A percentile compares a stretch with the other conserved stretches of the same genome.
Conservation (phyloP, 1,140 invertebrate genomes). For the Teleogryllus occipitalis region DNA sequence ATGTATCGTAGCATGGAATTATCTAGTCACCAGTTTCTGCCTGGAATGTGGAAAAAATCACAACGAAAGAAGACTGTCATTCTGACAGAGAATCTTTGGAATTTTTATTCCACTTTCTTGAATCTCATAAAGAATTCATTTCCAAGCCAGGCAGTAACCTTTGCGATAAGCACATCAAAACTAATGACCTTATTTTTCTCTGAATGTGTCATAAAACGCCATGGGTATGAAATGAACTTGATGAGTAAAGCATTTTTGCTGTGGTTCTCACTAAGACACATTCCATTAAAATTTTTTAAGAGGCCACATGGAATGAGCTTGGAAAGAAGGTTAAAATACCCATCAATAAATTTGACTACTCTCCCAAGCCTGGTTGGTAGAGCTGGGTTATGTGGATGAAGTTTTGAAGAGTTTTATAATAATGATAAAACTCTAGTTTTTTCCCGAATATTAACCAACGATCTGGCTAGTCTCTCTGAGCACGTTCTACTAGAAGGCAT, state of each 20-base stretch:
- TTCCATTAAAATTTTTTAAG: background rate
- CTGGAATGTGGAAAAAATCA: background rate
- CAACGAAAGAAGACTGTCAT: background rate
- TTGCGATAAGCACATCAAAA: background rate
- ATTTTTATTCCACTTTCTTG: background rate
- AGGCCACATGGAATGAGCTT: background rate
- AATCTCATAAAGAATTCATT: background rate
- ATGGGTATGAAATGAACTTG: background rate
- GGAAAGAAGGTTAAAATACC: background rate
- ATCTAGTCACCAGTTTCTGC: background rate
- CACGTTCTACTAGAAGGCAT: constrained; percentile 9
- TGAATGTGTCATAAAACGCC: background rate
- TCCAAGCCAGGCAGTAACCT: background rate
- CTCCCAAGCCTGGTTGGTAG: background rate
- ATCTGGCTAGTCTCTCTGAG: constrained; percentile 14
- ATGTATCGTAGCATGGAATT: background rate
- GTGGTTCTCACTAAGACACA: background rate
- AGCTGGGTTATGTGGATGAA: background rate
- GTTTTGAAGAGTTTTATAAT: background rate
- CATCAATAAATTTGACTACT: background rate
- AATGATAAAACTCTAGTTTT: background rate
- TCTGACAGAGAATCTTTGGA: background rate
- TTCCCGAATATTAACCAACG: background rate
- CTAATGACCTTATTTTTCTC: background rate
- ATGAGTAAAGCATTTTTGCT: background rate